Percentiles rank a stretch among this genome's conserved stretches.
Conservation (phyloP, 2,113 vertebrate genomes). For the Willisornis vidua region DNA sequence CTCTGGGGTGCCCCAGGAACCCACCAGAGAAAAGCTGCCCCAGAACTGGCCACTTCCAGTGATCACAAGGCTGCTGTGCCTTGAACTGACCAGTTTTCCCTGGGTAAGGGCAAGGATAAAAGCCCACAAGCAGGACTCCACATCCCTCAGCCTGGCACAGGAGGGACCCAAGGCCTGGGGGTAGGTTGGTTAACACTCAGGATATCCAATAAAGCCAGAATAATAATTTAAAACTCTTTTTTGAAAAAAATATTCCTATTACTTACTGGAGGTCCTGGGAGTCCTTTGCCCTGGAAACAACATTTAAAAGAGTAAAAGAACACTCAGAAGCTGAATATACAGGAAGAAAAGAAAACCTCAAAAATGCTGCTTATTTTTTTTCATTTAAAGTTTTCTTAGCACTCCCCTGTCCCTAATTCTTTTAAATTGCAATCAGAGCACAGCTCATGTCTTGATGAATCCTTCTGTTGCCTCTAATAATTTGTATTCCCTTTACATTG, state of each 20-base stretch:
- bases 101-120: background rate
- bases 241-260: background rate
- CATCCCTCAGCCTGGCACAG: background rate
- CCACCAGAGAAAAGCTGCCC: background rate
- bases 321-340: background rate
- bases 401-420: background rate
- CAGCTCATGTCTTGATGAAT: background rate
- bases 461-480: background rate
- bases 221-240: background rate
- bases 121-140: background rate
- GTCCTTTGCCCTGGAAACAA: slow-evolving; percentile 91
- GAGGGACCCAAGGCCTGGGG: background rate
- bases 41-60: background rate
- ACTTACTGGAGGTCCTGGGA: slow-evolving; percentile 92
- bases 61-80: background rate
- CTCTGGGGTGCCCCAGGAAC: background rate
- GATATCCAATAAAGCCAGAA: background rate
- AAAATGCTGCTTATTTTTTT: background rate
- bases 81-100: background rate
- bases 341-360: background rate
- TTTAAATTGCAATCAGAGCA: background rate
- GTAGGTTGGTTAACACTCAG: background rate
- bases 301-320: slow-evolving; percentile 21
- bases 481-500: background rate
- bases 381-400: background rate